Evolutionary conservation across 64 coral and sea anemone species (phyloP), one percentile per base, ranked within the genome.

Genomic region (Montipora capricornis): DNA sequence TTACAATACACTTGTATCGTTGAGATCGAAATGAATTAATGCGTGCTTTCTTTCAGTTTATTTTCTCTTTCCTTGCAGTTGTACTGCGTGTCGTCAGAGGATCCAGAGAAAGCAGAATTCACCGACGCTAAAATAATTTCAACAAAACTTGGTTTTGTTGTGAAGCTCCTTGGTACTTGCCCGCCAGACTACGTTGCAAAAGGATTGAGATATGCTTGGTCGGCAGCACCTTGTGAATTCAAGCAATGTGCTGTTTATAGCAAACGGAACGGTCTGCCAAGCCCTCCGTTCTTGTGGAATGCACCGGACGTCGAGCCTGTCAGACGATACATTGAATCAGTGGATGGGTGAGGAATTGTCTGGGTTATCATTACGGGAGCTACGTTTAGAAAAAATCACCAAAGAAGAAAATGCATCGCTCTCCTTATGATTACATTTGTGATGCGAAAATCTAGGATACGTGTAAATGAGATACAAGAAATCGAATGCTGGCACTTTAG

Each of bases 191-290:
- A 85, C 37, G 16, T 80, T 16, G 55, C 93, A 55, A 45, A 75
- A 26, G 91, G 91, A 79, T 60, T 99, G 24, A 78, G 95, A 5
- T 99, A 96, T 57, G 98, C 98, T 45, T 99, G 98, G 98, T 49
- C 86, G 17, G 73, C 89, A 67, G 74, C 89, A 48, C 98, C 98
- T 61, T 99, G 98, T 89, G 64, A 87, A 19, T 96, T 96, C 77
- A 96, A 96, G 75, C 80, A 84, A 62, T 99, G 98, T 69, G 94
- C 98, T 74, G 90, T 99, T n/a, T 99, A 99, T 80, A 96, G 95
- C 14, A 94, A 94, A 24, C 92, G 85, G 10, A 93, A 95, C 78
- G 90, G 81, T 13, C 79, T 98, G 14, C 96, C 96, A 51, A 73
- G 83, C 75, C 88, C 83, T 67, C 96, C 96, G 8, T 98, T 92